These are phyloP conservation scores for Conistra vaccinii DNA, from an alignment of 2,888 invertebrate species.

Conservation along the genomic window DNA sequence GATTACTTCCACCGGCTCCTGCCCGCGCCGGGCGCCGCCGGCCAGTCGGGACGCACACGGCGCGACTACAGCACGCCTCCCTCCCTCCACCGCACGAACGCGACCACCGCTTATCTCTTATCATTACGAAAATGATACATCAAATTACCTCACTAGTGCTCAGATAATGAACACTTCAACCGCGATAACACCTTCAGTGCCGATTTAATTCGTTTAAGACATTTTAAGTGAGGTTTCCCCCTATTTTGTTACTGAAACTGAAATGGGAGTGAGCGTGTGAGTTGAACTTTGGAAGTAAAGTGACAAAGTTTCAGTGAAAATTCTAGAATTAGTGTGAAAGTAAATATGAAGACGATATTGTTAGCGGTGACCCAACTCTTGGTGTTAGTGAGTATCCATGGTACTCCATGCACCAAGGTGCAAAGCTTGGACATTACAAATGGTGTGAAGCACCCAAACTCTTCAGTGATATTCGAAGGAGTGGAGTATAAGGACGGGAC, in stretches of 20 bases:
- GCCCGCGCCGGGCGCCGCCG: constrained; percentile 15
- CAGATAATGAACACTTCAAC: constrained; percentile 80
- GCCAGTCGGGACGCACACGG: constrained; percentile 59
- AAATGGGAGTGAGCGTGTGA: constrained; percentile 28
- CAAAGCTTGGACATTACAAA: constrained; percentile 82
- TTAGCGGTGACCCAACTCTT: constrained; percentile 64
- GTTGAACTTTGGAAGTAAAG: constrained; percentile 32
- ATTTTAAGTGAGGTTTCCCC: constrained; percentile 34
- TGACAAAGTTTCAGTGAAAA: constrained; percentile 50
- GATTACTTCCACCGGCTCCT: constrained; percentile 7
- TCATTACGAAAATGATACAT: constrained; percentile 87
- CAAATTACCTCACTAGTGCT: constrained; percentile 83
- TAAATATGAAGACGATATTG: constrained; percentile 72
- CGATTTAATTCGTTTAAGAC: constrained; percentile 66
- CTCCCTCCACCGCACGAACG: constrained; percentile 51
- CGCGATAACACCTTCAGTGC: constrained; percentile 74
- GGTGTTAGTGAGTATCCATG: constrained; percentile 61
- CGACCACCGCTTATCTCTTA: constrained; percentile 77
- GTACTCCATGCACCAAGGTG: constrained; percentile 76
- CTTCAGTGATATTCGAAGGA: constrained; percentile 78
- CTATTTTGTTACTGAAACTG: constrained; percentile 39
- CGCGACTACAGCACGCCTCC: constrained; percentile 52
- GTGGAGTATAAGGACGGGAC: constrained; percentile 76
- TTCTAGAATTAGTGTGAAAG: constrained; percentile 35
- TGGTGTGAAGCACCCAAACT: constrained; percentile 75